Conservation (phyloP, 2,113 vertebrate species). For the Petaurus breviceps region DNA sequence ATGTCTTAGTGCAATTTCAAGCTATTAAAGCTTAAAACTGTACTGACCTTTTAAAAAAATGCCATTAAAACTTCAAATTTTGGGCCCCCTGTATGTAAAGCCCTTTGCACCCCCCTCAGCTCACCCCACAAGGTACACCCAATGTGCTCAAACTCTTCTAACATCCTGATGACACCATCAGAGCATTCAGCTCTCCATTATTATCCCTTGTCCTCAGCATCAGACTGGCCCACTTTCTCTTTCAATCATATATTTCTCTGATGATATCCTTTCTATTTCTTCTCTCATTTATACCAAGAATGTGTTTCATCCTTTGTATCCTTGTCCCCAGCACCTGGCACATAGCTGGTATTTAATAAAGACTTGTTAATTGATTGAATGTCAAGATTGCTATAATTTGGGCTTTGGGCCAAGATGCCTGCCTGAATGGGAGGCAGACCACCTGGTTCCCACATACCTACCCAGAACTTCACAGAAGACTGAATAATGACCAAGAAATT, state of each 20-base stretch:
- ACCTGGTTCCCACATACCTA: background rate
- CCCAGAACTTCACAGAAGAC: background rate
- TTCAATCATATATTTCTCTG: background rate
- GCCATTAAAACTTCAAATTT: no score
- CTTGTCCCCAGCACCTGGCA: background rate
- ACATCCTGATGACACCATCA: background rate
- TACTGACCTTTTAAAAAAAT: no score
- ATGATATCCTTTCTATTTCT: background rate
- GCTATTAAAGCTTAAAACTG: no score
- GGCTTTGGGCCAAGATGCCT: background rate
- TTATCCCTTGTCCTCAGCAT: background rate
- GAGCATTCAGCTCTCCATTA: background rate
- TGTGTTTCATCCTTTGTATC: background rate
- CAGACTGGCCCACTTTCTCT: background rate
- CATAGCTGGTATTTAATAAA: background rate
- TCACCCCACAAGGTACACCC: background rate
- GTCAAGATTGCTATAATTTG: background rate
- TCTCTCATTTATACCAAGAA: background rate
- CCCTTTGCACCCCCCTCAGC: background rate
- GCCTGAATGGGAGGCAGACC: background rate
- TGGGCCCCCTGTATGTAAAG: no score
- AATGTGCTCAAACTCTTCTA: background rate
- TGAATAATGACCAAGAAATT: background rate
- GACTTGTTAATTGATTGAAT: background rate
- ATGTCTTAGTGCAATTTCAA: no score